Evolutionary conservation across 2,797 vertebrate genomes (phyloP).

Genomic region (Diglossa cyanea): DNA sequence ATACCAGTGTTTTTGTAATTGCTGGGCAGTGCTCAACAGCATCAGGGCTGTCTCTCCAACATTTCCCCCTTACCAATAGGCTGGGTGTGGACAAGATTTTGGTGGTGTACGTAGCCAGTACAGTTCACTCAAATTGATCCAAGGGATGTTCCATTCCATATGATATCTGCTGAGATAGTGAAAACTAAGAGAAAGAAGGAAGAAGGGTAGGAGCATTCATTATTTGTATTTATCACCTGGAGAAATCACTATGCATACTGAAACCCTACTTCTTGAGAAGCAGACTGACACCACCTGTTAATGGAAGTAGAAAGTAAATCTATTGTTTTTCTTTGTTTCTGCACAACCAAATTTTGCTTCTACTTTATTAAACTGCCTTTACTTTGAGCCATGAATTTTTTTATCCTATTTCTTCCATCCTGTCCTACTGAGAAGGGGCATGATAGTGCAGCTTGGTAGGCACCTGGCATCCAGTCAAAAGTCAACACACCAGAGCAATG

Average conservation of each 20-base stretch:
- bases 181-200: neutral
- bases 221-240: neutral
- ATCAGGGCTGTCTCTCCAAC: neutral
- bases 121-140: neutral
- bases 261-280: neutral
- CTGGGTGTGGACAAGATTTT: neutral
- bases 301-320: neutral
- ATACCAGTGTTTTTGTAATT: neutral
- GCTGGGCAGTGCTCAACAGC: neutral
- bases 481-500: neutral
- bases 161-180: neutral
- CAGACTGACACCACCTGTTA: neutral
- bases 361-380: neutral
- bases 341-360: neutral
- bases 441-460: neutral
- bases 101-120: accelerated
- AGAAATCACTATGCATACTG: neutral
- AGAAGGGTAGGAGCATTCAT: neutral
- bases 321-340: neutral
- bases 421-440: neutral
- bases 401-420: neutral
- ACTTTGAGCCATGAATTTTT: neutral
- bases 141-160: neutral
- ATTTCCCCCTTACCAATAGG: accelerated
- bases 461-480: neutral